Evolutionary conservation across 2,797 vertebrate genomes (phyloP), one percentile per base, ranked within the genome.

Genomic region (Pantherophis alleghaniensis): DNA sequence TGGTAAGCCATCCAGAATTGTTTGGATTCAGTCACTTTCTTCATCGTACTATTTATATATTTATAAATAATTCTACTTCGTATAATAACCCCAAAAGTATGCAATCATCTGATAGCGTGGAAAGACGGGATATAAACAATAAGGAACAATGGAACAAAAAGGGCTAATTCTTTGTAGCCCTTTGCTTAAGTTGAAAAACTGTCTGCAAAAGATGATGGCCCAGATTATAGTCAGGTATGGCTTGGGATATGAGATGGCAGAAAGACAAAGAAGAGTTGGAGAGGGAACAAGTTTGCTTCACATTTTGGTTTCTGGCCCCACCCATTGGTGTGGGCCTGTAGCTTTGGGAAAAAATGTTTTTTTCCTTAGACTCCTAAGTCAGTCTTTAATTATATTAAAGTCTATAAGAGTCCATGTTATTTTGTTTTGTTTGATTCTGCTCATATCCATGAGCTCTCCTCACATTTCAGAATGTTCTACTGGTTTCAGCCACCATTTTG

Each of bases 401-500:
- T 79, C 18, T 79, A 7, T 79, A 20, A 79, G 69, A 79, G 3
- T 74, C 69, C 32, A 37, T 20, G 69, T 74, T 37, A 74, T 42
- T 74, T 37, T 37, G 32, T 42, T 2, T 86, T 16, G 24, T 26
- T 42, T 47, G 3, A 59, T 26, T 91, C 24, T 91, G 88, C 3
- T 0, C 37, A 22, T 11, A 6, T 55, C 42, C 13, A 28, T 3
- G n/a, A 69, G 2, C 66, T 69, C 2, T 32, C 2, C 66, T 32
- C 13, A 69, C 6, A 26, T 42, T 90, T 90, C 63, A 79, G 28
- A n/a, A 32, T 87, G n/a, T 28, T 51, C 0, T 0, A 20, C 42
- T 22, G 37, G 32, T 16, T 56, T 55, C 61, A 26, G 4, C 16
- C 0, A 0, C 20, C 61, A 0, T 0, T 0, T 90, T 90, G 63